Base-by-base conservation (phyloP, 2,888 invertebrate genomes). In the Meiosimyza platycephala region DNA sequence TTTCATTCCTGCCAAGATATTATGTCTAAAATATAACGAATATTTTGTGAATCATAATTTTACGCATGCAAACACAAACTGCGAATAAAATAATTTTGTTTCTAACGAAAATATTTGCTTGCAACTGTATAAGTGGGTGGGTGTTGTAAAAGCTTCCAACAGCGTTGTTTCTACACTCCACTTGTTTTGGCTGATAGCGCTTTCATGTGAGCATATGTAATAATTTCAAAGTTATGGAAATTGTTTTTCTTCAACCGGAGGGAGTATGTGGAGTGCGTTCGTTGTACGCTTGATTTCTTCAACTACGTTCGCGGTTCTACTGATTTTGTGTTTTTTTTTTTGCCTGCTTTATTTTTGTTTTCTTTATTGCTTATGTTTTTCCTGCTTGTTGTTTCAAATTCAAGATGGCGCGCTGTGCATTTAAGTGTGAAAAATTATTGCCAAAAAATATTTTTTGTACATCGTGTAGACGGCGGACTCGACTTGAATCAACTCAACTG, bases 361-460 rank as follows among this genome's bases (percentile, higher is more conserved):
- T 15, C 22, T 54, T 40, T 13, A 33, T 54, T 59, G 48, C 48
- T 50, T 48, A 11, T 57, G 55, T 40, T 52, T 12, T 52, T 63
- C 54, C 47, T 40, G 55, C 54, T 13, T 57, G 47, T 40, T 57
- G 67, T 67, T 22, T 48, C 18, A 40, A 40, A 40, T 22, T 15
- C 40, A 62, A 70, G 62, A 52, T 62, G 62, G 62, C 70, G 63
- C 47, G 52, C 28, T 76, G 79, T 80, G 82, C 83, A 83, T 79
- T 84, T 83, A 80, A 84, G 83, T 81, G 82, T 83, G 82, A 79
- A 80, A 82, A 82, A 83, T 83, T 83, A 82, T 82, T 83, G 79
- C 83, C 79, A 81, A 82, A 82, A 79, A 83, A 82, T 18, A 47
- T 12, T 54, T n/a, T 62, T 48, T 40, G 40, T 40, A 40, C 40